phyloP scores from a whole-genome alignment of 2,888 invertebrate species.

The Gari tellinella region DNA sequence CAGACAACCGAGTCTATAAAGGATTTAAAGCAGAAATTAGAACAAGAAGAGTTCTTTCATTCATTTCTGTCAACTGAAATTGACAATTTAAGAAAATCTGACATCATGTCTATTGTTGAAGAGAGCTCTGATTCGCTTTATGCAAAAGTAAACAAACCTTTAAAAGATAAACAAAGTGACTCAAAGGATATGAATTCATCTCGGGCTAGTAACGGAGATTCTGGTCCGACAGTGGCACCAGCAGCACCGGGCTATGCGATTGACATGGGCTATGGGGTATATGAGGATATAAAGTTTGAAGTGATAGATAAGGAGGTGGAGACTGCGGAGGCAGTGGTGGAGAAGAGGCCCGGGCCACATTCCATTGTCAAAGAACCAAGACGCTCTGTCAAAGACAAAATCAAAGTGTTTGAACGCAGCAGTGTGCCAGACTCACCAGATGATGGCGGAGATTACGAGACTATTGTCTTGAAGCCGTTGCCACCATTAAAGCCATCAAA shows the following conservation, averaged over 20 bases:
- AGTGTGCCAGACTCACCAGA: conserved; percentile 18
- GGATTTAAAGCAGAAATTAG: conserved; percentile 27
- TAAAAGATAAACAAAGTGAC: conserved; percentile 31
- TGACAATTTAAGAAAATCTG: background rate
- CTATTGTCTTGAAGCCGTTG: too few species aligned
- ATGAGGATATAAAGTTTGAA: too few species aligned
- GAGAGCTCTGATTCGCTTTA: conserved; percentile 32
- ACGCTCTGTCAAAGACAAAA: conserved; percentile 48
- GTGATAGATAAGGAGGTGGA: background rate
- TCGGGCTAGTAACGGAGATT: background rate
- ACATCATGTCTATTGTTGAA: background rate
- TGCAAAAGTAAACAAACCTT: conserved; percentile 55
- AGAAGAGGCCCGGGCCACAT: too few species aligned
- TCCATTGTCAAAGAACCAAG: background rate
- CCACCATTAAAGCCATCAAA: too few species aligned
- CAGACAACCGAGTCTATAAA: conserved; percentile 24
- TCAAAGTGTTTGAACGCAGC: conserved; percentile 44
- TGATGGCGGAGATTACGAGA: too few species aligned
- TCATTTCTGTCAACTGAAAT: conserved; percentile 31
- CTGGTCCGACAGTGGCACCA: too few species aligned
- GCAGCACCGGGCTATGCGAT: too few species aligned
- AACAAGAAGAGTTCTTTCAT: conserved; percentile 47
- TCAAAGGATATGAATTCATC: conserved; percentile 2
- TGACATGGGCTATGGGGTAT: too few species aligned
- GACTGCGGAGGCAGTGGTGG: background rate